Evolutionary conservation across 2,888 invertebrate genomes (phyloP), one percentile per base, ranked within the genome.

Genomic region (Dryococelus australis): DNA sequence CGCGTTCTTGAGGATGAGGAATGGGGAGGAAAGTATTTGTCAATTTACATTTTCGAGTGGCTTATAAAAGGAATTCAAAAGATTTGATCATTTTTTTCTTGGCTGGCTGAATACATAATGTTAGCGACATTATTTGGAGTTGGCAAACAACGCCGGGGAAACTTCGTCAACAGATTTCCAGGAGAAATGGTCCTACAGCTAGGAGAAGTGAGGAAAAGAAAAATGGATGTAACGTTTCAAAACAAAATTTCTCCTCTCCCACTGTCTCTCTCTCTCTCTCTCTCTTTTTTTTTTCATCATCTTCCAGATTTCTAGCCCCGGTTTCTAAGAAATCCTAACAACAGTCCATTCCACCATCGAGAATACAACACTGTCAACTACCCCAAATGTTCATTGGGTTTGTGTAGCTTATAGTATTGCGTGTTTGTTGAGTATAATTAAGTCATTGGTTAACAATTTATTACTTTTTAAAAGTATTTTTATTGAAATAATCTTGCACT

Each of bases 81-180:
- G 83, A 83, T 83, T 83, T 83, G 83, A 83, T 83, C 83, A 83
- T 83, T 83, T 83, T 83, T 83, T 83, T 83, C 83, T 35, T 35
- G 83, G 83, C 35, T 83, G 83, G 83, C 83, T 83, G 83, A 83
- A 83, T 83, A 83, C 83, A 83, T 83, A 83, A 83, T 83, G 83
- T 35, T 35, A 83, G 65, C 83, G 83, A 83, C 83, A 83, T 83
- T 83, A 83, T 83, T 83, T 83, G 83, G 83, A 83, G 83, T 83
- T 35, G 83, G 83, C 83, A 83, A 83, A 83, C 83, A 83, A 83
- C 83, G 65, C 65, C n/a, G 83, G 83, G 24, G 83, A 35, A 83
- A 83, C 83, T 83, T 28, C 83, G 83, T 83, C 83, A 83, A 83
- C 83, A 83, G 83, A 83, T 83, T 83, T 43, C 28, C 83, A 83